Base-by-base conservation (phyloP, 1,140 invertebrate species). In the Fopius arisanus region DNA sequence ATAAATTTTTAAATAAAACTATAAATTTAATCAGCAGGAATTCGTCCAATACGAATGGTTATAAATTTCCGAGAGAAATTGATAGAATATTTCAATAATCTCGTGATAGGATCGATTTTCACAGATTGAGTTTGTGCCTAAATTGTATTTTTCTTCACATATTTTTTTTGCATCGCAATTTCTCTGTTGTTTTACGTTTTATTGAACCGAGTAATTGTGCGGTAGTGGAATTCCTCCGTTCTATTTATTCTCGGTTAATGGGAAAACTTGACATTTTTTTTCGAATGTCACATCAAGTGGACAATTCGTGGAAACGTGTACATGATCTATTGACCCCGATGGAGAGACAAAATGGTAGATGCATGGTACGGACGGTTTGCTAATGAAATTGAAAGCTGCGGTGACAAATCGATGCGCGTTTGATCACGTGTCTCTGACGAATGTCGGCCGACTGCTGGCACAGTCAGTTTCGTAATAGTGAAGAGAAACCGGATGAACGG, bases 381-480 rank as follows among this genome's bases (percentile, higher is more conserved):
- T 68, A 67, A 54, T 67, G 51, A 73, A 73, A 73, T 73, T 73
- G 72, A 73, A 73, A 68, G 72, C 72, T 73, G 72, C 48, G 72
- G 72, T 73, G 72, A 68, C 66, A 67, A 48, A 73, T 73, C 72
- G 66, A 73, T 73, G 65, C 72, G 16, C 72, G 51, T 73, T 73
- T 73, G 72, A 73, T 62, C 43, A 66, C 23, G 29, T 73, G 72
- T 68, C 67, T 29, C 54, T 48, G 66, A 69, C 66, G 48, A 48
- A 67, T 73, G 66, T 73, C 72, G 66, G 33, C 66, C 72, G 48
- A 73, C 41, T 73, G 37, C 72, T 68, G 72, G 29, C 66, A 59
- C 43, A 63, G 72, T 62, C 72, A 73, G 66, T 68, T 73, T 68
- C 33, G 66, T 48, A 73, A 68, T 59, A 29, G 14, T 65, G 28